Percentiles rank a stretch among this genome's conserved stretches.
Conservation (phyloP, 2,888 invertebrate species). For the Microdon myrmicae region DNA sequence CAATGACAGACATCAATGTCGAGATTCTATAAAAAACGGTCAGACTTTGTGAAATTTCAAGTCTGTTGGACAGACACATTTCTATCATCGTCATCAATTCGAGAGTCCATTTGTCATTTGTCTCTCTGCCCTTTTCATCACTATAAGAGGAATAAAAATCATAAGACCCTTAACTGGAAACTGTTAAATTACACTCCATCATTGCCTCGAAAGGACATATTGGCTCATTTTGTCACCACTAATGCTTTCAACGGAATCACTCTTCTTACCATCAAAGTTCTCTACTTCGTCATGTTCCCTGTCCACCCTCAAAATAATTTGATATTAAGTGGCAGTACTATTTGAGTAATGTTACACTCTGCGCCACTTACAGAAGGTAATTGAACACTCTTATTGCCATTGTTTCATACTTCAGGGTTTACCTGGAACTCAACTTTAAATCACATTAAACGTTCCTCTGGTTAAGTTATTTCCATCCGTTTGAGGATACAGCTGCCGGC, state of each 20-base stretch:
- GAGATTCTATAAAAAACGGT: no score
- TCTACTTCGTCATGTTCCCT: constrained; percentile 1
- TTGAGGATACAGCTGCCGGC: neutral
- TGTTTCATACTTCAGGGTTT: constrained; percentile 16
- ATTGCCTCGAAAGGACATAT: constrained; percentile 27
- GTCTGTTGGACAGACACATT: no score
- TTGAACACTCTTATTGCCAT: constrained; percentile 7
- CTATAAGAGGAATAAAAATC: no score
- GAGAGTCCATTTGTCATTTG: no score
- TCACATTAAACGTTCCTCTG: constrained; percentile 48
- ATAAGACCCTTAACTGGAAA: constrained; percentile 7
- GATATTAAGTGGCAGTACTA: constrained; percentile 18
- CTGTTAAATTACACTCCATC: constrained; percentile 17
- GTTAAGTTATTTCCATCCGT: constrained; percentile 43
- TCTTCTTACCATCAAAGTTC: constrained; percentile 1
- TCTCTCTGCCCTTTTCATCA: no score
- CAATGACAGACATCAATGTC: no score
- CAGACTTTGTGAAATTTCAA: no score
- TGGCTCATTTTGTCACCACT: constrained; percentile 24
- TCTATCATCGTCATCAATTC: no score
- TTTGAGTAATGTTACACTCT: constrained; percentile 29
- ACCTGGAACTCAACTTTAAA: constrained; percentile 46
- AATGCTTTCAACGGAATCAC: constrained; percentile 9
- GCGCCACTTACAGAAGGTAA: constrained; percentile 10
- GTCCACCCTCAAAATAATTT: neutral